phyloP scores from a whole-genome alignment of 2,113 vertebrate genomes.

The Hypocryptadius cinnamomeus region DNA sequence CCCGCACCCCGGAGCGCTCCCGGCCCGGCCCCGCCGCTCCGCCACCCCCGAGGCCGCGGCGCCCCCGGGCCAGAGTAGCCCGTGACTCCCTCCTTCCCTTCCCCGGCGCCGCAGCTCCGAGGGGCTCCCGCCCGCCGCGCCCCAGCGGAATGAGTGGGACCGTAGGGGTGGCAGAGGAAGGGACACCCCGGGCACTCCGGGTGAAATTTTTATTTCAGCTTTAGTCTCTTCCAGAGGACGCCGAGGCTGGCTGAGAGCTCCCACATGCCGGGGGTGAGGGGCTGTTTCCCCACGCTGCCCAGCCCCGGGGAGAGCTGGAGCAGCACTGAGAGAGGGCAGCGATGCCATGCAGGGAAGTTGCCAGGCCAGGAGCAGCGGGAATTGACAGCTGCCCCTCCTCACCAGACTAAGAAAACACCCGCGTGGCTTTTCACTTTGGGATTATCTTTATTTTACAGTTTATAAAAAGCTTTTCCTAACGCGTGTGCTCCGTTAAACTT shows the following conservation, averaged over 20 bases:
- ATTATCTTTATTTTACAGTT: slow-evolving; percentile 44
- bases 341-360: slow-evolving; percentile 50
- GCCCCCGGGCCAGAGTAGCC: background rate
- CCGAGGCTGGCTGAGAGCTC: background rate
- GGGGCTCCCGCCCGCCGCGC: background rate
- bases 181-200: fast-evolving
- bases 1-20: too few species aligned
- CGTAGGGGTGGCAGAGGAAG: too few species aligned
- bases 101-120: too few species aligned
- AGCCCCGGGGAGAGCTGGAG: background rate
- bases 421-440: background rate
- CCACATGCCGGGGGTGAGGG: fast-evolving
- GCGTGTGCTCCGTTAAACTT: slow-evolving; percentile 74
- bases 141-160: too few species aligned
- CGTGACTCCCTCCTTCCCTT: too few species aligned
- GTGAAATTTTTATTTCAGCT: background rate
- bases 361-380: slow-evolving; percentile 65
- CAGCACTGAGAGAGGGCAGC: too few species aligned
- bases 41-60: too few species aligned
- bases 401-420: slow-evolving; percentile 79
- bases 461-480: slow-evolving; percentile 72
- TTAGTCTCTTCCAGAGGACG: background rate
- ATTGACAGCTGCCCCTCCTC: slow-evolving; percentile 51
- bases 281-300: too few species aligned
- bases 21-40: too few species aligned